A percentile compares a stretch with the other conserved stretches of the same genome.
phyloP scores from a whole-genome alignment of 2,888 invertebrate genomes.

The Neelides folsomi region DNA sequence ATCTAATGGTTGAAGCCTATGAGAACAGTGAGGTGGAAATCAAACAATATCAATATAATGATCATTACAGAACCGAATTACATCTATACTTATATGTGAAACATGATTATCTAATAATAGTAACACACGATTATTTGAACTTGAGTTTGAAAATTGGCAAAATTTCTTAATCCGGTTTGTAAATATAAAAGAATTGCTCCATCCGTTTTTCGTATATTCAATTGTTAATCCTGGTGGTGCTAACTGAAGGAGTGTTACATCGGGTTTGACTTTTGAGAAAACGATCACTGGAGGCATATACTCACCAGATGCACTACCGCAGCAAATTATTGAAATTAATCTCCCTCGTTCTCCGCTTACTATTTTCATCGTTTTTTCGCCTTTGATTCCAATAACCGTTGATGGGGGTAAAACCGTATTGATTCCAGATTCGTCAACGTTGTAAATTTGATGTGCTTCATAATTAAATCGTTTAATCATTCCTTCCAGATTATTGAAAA shows the following conservation, averaged over 20 bases:
- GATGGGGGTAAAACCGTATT: too few species aligned
- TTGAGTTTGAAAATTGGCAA: slow-evolving; percentile 33
- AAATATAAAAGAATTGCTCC: slow-evolving; percentile 19
- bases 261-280: slow-evolving; percentile 7
- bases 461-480: too few species aligned
- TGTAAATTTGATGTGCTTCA: too few species aligned
- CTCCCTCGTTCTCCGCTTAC: too few species aligned
- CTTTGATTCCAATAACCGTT: too few species aligned
- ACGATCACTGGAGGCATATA: slow-evolving; percentile 13
- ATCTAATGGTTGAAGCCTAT: slow-evolving; percentile 32
- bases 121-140: slow-evolving; percentile 35
- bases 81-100: slow-evolving; percentile 33
- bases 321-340: too few species aligned
- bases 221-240: neutral
- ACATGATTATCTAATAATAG: slow-evolving; percentile 34
- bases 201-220: too few species aligned
- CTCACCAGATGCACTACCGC: too few species aligned
- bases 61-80: slow-evolving; percentile 24
- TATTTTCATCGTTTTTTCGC: too few species aligned
- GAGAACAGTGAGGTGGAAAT: slow-evolving; percentile 34
- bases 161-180: slow-evolving; percentile 35
- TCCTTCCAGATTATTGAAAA: too few species aligned
- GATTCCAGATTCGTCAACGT: too few species aligned
- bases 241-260: too few species aligned
- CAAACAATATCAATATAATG: slow-evolving; percentile 33